Conservation (phyloP, 2,797 vertebrate species). For the Pangasius larnaudii region DNA sequence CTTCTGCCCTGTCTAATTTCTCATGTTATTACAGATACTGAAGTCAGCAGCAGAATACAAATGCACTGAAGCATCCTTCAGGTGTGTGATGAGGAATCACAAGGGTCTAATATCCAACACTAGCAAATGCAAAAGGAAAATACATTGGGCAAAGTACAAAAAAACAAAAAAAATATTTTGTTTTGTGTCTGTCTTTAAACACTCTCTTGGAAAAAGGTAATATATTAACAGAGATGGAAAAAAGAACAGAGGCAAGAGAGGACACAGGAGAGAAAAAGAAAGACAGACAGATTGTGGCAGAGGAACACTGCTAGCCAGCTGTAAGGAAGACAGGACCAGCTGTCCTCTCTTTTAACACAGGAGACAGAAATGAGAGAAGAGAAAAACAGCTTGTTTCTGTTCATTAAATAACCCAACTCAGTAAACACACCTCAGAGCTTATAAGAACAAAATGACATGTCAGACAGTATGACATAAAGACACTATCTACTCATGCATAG, state of each 20-base stretch:
- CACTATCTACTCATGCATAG: background rate
- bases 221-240: background rate
- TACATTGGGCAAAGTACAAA: background rate
- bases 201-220: background rate
- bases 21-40: slow-evolving; percentile 17
- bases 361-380: background rate
- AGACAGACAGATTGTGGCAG: background rate
- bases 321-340: slow-evolving; percentile 18
- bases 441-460: background rate
- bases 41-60: slow-evolving; percentile 16
- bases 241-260: background rate
- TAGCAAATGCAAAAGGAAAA: background rate
- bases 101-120: background rate
- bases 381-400: slow-evolving; percentile 5
- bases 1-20: slow-evolving; percentile 4
- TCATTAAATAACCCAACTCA: background rate
- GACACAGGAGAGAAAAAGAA: background rate
- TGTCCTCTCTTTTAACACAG: slow-evolving; percentile 3
- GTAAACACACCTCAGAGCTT: background rate
- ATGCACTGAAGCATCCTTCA: background rate
- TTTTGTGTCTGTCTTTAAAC: background rate
- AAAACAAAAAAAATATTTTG: background rate
- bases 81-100: background rate
- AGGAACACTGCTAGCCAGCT: background rate
- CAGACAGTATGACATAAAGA: background rate